Conservation (phyloP, 2,113 vertebrate species). For the Ailurus styani region DNA sequence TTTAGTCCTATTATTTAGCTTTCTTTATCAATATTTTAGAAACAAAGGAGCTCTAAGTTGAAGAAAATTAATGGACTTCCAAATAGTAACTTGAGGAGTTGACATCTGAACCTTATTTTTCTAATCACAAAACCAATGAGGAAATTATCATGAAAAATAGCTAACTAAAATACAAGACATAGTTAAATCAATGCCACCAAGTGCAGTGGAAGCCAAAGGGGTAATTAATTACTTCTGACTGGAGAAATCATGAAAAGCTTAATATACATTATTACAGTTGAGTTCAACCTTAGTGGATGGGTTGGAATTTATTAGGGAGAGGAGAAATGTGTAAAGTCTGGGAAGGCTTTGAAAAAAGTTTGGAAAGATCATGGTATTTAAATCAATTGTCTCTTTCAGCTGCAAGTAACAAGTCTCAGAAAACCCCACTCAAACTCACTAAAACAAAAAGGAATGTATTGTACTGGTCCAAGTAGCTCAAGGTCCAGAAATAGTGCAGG, state of each 20-base stretch:
- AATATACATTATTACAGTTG: background rate
- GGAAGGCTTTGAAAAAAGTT: background rate
- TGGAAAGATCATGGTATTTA: background rate
- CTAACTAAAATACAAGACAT: background rate
- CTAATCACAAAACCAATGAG: background rate
- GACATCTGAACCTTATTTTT: background rate
- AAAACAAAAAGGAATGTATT: background rate
- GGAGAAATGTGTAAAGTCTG: background rate
- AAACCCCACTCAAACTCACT: background rate
- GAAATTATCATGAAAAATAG: background rate
- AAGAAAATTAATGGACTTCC: background rate
- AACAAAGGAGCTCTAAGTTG: background rate
- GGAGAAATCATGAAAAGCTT: background rate
- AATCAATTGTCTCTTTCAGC: background rate
- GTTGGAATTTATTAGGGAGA: background rate
- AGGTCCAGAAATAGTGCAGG: background rate
- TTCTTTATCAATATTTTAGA: background rate
- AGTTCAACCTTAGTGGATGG: background rate
- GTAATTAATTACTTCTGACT: slow-evolving; percentile 10
- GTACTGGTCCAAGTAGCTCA: background rate
- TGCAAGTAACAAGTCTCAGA: background rate
- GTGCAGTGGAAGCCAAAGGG: background rate
- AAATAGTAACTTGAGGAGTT: background rate
- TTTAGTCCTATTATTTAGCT: background rate
- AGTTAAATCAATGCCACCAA: background rate